A percentile compares a stretch with the other conserved stretches of the same genome.
phyloP scores from a whole-genome alignment of 2,113 vertebrate genomes.

The Psilopogon haemacephalus region DNA sequence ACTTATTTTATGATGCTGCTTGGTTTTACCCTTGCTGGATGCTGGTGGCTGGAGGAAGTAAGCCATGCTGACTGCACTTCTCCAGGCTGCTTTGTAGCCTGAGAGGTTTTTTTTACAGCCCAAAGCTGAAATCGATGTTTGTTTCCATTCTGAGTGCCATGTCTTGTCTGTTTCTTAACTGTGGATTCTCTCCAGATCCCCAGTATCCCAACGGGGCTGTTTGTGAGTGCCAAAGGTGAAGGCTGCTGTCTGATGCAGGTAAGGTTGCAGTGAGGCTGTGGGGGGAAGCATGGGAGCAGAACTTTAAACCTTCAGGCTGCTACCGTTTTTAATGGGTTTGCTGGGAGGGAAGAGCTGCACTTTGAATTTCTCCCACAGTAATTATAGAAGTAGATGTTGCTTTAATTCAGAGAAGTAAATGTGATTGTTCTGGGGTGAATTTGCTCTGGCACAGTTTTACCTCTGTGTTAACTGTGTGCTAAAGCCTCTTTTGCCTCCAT shows the following conservation, averaged over 20 bases:
- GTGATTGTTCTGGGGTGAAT: background rate
- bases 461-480: background rate
- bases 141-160: conserved; percentile 18
- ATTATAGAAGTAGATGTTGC: accelerated
- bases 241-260: conserved; percentile 97
- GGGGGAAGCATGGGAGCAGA: background rate
- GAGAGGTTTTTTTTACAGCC: background rate
- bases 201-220: conserved; percentile 91
- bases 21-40: background rate
- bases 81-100: background rate
- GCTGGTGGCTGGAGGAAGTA: background rate
- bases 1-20: background rate
- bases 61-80: background rate
- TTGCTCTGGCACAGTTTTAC: background rate
- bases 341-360: background rate
- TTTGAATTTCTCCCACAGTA: background rate
- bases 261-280: background rate
- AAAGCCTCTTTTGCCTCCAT: background rate
- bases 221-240: conserved; percentile 93
- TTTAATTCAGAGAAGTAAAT: background rate
- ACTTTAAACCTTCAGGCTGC: background rate
- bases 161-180: conserved; percentile 31
- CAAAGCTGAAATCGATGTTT: background rate
- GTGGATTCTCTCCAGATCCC: conserved; percentile 81
- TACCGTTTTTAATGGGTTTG: background rate